Evolutionary conservation across 2,888 invertebrate species (phyloP), one percentile per base, ranked within the genome.

Genomic region (Andrena marginata): DNA sequence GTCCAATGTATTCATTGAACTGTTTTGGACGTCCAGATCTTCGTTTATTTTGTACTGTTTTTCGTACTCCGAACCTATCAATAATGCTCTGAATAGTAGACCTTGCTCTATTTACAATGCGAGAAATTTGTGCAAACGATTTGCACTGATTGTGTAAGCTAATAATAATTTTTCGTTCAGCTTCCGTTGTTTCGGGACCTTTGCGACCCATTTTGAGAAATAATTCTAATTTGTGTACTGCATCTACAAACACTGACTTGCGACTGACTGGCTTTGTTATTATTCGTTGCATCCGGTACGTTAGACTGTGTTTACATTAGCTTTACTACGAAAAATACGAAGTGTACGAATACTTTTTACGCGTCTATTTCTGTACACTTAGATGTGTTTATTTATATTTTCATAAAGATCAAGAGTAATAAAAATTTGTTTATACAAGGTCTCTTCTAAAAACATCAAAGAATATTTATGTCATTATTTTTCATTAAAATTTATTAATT

Each of bases 291-390:
- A 49, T 6, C n/a, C n/a, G n/a, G 7, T n/a, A 49, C 2, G n/a
- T 16, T n/a, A 7, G 13, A n/a, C n/a, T n/a, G n/a, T 33, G 33
- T 33, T 33, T 33, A 33, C 33, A 33, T 49, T n/a, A 6, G 7
- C 0, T 49, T 49, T 6, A 49, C 5, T 49, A 6, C 0, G n/a
- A 49, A 7, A 49, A 49, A 49, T n/a, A 49, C 5, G n/a, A 49
- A n/a, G 6, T 49, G 49, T n/a, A 49, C 49, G n/a, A 49, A 49
- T 49, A 49, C 49, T n/a, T 49, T 49, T 7, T 49, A 49, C 49
- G n/a, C 49, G n/a, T 49, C 49, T 49, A n/a, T 49, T n/a, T 49
- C n/a, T 49, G 49, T 49, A 49, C n/a, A n/a, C n/a, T 49, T n/a
- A n/a, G 16, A 6, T n/a, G 6, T 49, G 16, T 49, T 49, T 49